Conservation (phyloP, 92 coral and sea anemone species). For the Scolanthus callimorphus region DNA sequence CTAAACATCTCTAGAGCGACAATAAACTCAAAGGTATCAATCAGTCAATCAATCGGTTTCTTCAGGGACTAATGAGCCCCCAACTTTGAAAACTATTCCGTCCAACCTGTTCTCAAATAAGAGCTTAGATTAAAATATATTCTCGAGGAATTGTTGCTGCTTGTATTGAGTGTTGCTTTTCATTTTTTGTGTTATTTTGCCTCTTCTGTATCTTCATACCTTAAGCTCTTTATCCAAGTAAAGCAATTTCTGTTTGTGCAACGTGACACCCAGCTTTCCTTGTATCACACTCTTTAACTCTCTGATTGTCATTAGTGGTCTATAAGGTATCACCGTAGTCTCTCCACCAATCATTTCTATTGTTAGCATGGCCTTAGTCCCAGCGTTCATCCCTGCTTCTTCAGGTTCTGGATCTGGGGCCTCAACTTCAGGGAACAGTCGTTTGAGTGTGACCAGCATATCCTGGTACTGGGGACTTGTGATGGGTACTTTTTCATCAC, state of each 20-base stretch:
- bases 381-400: constrained; percentile 12
- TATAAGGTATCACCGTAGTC: constrained; percentile 57
- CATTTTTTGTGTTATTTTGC: too few species aligned
- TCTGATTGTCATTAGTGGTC: constrained; percentile 51
- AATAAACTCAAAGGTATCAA: too few species aligned
- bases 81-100: too few species aligned
- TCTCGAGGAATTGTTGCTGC: too few species aligned
- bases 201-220: constrained; percentile 32
- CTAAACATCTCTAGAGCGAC: too few species aligned
- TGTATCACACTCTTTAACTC: constrained; percentile 39
- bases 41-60: too few species aligned
- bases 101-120: too few species aligned
- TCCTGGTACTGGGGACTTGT: constrained; percentile 56
- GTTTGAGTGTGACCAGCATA: constrained; percentile 53
- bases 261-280: constrained; percentile 32
- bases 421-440: constrained; percentile 72
- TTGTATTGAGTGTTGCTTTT: too few species aligned
- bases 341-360: constrained; percentile 91
- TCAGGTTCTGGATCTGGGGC: constrained; percentile 29
- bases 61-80: too few species aligned
- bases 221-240: constrained; percentile 69
- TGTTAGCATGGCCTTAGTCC: constrained; percentile 35
- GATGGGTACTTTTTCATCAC: constrained; percentile 41
- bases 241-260: constrained; percentile 69
- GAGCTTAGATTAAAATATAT: too few species aligned